Percentiles rank a stretch among this genome's conserved stretches.
These are phyloP conservation scores for Calliphora vomitoria DNA, from an alignment of 2,888 invertebrate genomes.

Conservation along the genomic window DNA sequence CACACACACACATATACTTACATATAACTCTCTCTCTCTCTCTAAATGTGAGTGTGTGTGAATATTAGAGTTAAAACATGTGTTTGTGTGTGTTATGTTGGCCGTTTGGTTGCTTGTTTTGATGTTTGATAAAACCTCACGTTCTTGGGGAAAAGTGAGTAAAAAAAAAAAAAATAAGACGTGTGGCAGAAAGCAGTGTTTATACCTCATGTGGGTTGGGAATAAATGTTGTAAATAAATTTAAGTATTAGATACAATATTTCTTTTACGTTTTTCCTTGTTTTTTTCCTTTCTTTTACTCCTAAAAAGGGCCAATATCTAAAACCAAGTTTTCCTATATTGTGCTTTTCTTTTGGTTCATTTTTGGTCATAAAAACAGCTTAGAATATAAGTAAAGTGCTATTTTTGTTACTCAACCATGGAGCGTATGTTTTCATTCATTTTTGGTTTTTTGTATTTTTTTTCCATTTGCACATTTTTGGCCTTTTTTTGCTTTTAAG, in stretches of 20 bases:
- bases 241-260: constrained; percentile 44
- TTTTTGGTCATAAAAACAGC: constrained; percentile 42
- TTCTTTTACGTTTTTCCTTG: constrained; percentile 26
- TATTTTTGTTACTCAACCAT: constrained; percentile 30
- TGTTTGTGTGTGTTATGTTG: constrained; percentile 22
- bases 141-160: constrained; percentile 61
- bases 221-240: constrained; percentile 63
- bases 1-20: background rate
- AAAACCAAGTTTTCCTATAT: constrained; percentile 14
- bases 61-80: constrained; percentile 25
- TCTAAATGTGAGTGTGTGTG: background rate
- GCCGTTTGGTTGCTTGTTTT: constrained; percentile 31
- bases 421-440: constrained; percentile 1
- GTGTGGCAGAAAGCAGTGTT: constrained; percentile 40
- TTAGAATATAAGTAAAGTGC: constrained; percentile 32
- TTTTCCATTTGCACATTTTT: background rate
- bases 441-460: too few species aligned
- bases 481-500: constrained; percentile 2
- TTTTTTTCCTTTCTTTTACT: background rate
- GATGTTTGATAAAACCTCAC: constrained; percentile 71
- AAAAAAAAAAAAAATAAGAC: constrained; percentile 44
- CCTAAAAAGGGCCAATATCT: constrained; percentile 35
- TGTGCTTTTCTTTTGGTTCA: background rate
- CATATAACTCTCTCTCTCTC: too few species aligned
- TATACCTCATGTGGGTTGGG: constrained; percentile 57